Base-by-base conservation (phyloP, 2,888 invertebrate genomes). In the Ophion obscuratus region DNA sequence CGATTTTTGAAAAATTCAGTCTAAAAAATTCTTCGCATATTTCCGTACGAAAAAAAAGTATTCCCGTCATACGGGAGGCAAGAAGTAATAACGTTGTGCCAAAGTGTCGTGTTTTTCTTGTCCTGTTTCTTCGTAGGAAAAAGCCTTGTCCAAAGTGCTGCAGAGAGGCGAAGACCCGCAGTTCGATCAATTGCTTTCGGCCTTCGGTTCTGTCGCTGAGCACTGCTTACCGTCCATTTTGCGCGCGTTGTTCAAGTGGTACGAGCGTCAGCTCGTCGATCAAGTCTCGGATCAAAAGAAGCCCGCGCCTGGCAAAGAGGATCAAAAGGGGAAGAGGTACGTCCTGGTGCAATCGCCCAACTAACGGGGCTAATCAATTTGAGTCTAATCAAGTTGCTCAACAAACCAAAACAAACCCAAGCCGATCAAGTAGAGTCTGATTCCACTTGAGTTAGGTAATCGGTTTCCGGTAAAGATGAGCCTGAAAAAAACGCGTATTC, bases 111-210 rank as follows among this genome's bases (percentile, higher is more conserved):
- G 74, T 83, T 83, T 88, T 92, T 94, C 10, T 74, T 6, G 11
- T 4, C 2, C 2, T 31, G 31, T 40, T 53, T 83, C 40, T 53
- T 44, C 5, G 36, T 91, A 98, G 96, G 99, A 99, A 93, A 98
- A 98, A 93, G 97, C 98, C n/a, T 94, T 99, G 59, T 98, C 98
- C 44, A 99, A 99, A 95, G 96, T 98, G 2, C 94, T 99, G 80
- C 99, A 99, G 95, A 96, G 99, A 88, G 99, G 99, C 11, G 99
- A 99, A 95, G 99, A 99, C 95, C 95, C 97, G 10, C 98, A 98
- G 89, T 97, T 99, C 92, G 99, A 99, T 94, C 98, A 99, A 94
- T 95, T 99, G 64, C 95, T 99, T 70, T 97, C 97, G 75, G 98
- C 99, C 0, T 97, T 99, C 91, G 98, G 99, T 20, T 97, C 98